Percentiles rank a stretch among this genome's conserved stretches.
Conservation (phyloP, 2,797 vertebrate species). For the Muscicapa comitata region DNA sequence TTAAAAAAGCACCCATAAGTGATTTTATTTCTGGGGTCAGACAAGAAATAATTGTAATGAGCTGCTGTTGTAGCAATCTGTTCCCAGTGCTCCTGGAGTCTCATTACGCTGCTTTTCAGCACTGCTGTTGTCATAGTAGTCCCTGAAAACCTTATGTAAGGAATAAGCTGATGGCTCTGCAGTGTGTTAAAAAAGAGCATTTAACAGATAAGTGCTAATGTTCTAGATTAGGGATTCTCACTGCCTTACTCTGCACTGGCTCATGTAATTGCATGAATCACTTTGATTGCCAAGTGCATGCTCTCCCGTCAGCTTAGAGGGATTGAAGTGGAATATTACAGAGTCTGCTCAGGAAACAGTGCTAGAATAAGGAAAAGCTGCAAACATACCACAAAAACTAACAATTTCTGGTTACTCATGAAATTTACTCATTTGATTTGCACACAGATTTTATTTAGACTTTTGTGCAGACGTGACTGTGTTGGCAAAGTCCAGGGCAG, state of each 20-base stretch:
- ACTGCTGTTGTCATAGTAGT: conserved; percentile 57
- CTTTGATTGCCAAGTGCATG: neutral
- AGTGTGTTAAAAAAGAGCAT: neutral
- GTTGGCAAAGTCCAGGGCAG: neutral
- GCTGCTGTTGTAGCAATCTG: neutral
- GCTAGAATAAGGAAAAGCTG: neutral
- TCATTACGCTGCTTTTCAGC: neutral
- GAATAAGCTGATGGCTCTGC: conserved; percentile 10
- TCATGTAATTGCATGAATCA: conserved; percentile 43
- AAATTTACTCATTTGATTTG: neutral
- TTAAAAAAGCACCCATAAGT: neutral
- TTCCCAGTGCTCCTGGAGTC: neutral
- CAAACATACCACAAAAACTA: neutral
- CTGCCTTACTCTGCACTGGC: conserved; percentile 3
- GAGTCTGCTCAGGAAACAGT: neutral
- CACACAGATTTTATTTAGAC: neutral
- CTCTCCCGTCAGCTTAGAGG: neutral
- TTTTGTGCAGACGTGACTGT: rapidly evolving
- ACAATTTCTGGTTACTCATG: neutral
- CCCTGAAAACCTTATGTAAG: conserved; percentile 47
- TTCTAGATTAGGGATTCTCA: conserved; percentile 39
- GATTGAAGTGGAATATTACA: conserved; percentile 24
- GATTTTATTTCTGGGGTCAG: neutral
- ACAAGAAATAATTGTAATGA: neutral
- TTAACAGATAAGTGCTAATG: conserved; percentile 38